Conservation (phyloP, 2,797 vertebrate genomes). For the Graptemys geographica region DNA sequence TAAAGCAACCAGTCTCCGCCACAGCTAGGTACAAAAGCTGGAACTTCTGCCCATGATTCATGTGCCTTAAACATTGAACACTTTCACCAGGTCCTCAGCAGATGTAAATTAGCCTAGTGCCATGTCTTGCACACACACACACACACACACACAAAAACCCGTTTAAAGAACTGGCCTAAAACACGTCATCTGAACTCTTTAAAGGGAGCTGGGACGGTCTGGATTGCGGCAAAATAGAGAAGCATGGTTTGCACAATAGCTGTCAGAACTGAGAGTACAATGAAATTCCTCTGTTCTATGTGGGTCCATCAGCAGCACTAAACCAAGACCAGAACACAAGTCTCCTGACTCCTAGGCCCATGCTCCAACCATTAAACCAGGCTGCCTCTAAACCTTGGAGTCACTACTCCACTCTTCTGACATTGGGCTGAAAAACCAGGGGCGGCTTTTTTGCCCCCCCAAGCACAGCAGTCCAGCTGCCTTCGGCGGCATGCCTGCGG, state of each 20-base stretch:
- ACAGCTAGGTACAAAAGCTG: not conserved
- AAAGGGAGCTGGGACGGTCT: not conserved
- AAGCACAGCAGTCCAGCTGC: too few species aligned
- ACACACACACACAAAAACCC: accelerated
- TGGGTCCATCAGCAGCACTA: not conserved
- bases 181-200: not conserved
- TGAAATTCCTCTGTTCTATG: not conserved
- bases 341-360: not conserved
- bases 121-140: not conserved
- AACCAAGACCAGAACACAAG: not conserved
- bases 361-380: not conserved
- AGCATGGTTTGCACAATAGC: not conserved
- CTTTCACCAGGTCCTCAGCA: not conserved
- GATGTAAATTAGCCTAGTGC: not conserved
- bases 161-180: not conserved
- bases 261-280: not conserved
- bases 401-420: not conserved
- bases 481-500: too few species aligned
- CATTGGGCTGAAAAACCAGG: not conserved
- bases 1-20: not conserved
- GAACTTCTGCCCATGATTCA: not conserved
- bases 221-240: accelerated
- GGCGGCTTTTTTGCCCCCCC: too few species aligned
- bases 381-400: not conserved
- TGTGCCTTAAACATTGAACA: accelerated